phyloP scores from a whole-genome alignment of 2,797 vertebrate genomes.

The Fistularia tabacaria region DNA sequence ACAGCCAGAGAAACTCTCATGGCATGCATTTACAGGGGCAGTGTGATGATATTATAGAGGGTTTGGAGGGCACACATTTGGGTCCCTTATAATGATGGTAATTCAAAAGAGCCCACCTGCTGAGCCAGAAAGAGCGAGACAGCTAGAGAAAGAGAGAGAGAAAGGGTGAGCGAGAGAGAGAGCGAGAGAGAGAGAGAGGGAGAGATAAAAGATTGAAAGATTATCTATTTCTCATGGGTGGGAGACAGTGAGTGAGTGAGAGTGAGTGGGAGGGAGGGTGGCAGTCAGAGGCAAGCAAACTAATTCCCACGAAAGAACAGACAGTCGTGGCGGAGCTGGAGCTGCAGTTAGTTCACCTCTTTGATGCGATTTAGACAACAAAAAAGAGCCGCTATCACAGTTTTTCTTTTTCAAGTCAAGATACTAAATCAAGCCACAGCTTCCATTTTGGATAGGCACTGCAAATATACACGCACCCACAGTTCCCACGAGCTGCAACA shows the following conservation, averaged over 20 bases:
- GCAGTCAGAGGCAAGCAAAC: slow-evolving; percentile 69
- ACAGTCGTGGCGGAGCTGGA: slow-evolving; percentile 53
- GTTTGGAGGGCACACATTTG: slow-evolving; percentile 22
- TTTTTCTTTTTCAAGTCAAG: slow-evolving; percentile 12
- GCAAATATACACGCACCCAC: slow-evolving; percentile 35
- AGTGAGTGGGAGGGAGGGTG: slow-evolving; percentile 54
- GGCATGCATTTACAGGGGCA: neutral
- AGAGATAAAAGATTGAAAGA: slow-evolving; percentile 53
- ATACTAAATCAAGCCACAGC: slow-evolving; percentile 34
- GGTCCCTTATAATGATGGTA: slow-evolving; percentile 28
- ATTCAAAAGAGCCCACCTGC: slow-evolving; percentile 54
- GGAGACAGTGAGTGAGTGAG: slow-evolving; percentile 53
- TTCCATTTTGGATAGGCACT: slow-evolving; percentile 50
- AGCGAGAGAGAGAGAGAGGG: slow-evolving; percentile 25
- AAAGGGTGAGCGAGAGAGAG: slow-evolving; percentile 24
- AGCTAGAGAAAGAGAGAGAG: slow-evolving; percentile 28
- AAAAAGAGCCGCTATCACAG: neutral
- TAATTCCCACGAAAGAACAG: slow-evolving; percentile 63
- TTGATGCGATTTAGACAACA: slow-evolving; percentile 21
- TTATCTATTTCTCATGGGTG: slow-evolving; percentile 68
- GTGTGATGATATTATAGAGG: slow-evolving; percentile 3
- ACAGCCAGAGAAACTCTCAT: slow-evolving; percentile 31
- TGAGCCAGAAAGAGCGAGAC: slow-evolving; percentile 18
- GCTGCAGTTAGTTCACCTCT: slow-evolving; percentile 49
- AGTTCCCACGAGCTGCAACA: slow-evolving; percentile 54